Evolutionary conservation across 2,888 invertebrate genomes (phyloP), one percentile per base, ranked within the genome.

Genomic region (Acleris laterana): DNA sequence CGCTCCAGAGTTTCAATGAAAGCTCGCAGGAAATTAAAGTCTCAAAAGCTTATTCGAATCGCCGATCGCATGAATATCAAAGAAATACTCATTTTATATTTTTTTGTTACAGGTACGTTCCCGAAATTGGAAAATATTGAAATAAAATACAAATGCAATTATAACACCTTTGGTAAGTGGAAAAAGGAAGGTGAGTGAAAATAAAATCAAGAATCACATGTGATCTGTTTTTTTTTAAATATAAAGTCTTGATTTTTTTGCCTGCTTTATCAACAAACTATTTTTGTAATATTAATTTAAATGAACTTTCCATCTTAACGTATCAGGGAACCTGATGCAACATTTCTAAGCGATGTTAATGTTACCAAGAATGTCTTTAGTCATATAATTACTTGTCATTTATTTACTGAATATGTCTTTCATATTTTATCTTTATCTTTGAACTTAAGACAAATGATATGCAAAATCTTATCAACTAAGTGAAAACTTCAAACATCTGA

Each of bases 1-100:
- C 68, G 74, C 74, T 71, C 71, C 72, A 68, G 67, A 75, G 76
- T 73, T 77, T 72, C 68, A 69, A 71, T 72, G 76, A 80, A 81
- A 74, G 57, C 52, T 74, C 74, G 72, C 77, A 80, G 88, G 87
- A 89, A 89, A 90, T 91, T 89, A 83, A 89, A 86, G 86, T 77
- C 75, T 80, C 76, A 72, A 74, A 72, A 74, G 70, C 65, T 72
- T 70, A 71, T 64, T 61, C 69, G 71, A 72, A 74, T 74, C 58
- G 64, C 17, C 58, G 67, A 42, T 50, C 32, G 50, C 61, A 42
- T 61, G 52, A 63, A 63, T 48, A 56, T 53, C 50, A 50, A 53
- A 56, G 19, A 49, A 49, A 58, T 64, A 49, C 22, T 64, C 48
- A 64, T 64, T 59, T 52, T 38, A 5, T 44, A 4, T 19, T 69